Percentiles rank a stretch among this genome's conserved stretches.
phyloP scores from a whole-genome alignment of 2,113 vertebrate genomes.

The Strigops habroptila region DNA sequence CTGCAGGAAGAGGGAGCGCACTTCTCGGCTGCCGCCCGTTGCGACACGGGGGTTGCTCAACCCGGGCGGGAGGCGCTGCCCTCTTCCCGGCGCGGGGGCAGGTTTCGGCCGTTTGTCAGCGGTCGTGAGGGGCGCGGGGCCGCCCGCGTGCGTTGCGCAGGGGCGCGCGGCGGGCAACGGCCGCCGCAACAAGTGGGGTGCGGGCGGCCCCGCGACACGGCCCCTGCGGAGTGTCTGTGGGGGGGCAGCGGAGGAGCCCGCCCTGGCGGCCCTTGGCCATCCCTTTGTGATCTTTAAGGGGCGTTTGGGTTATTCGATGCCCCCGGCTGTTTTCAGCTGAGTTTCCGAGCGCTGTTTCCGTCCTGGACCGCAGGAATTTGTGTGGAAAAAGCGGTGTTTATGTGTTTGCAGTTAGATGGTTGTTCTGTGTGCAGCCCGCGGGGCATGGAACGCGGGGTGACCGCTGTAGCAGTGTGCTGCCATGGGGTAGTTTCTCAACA shows the following conservation, averaged over 20 bases:
- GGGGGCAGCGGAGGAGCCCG: neutral
- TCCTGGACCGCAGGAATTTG: neutral
- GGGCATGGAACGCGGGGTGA: fast-evolving
- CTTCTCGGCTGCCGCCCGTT: neutral
- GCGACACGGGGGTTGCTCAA: conserved; percentile 42
- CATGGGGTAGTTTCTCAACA: fast-evolving
- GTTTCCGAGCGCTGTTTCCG: neutral
- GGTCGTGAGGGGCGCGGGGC: neutral
- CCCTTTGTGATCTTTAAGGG: neutral
- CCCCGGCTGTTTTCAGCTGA: neutral
- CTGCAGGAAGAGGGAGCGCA: neutral
- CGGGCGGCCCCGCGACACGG: neutral
- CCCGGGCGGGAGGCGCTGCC: neutral
- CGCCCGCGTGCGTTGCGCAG: too few relatives aligned
- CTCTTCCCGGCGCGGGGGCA: neutral
- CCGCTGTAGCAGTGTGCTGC: neutral
- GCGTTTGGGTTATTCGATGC: too few relatives aligned
- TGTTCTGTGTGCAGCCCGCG: fast-evolving
- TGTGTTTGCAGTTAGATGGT: neutral
- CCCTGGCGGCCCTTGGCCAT: neutral
- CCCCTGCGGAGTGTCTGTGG: too few relatives aligned
- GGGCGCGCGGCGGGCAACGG: neutral
- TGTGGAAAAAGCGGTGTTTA: neutral
- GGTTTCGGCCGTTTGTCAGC: neutral
- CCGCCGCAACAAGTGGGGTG: neutral